Percentiles rank a stretch among this genome's conserved stretches.
Conservation (phyloP, 1,140 invertebrate genomes). For the Apis florea region DNA sequence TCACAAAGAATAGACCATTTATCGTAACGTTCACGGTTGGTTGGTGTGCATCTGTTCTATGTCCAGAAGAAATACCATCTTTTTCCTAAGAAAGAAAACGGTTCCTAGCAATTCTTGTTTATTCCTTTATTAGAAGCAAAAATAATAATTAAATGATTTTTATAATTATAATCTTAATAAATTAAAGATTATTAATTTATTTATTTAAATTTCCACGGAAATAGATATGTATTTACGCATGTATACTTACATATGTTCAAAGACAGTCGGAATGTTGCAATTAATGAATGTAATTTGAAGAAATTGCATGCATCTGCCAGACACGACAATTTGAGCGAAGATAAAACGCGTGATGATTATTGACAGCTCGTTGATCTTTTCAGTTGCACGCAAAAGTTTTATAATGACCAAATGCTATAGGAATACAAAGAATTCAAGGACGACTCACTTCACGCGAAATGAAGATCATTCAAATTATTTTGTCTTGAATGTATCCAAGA, state of each 20-base stretch:
- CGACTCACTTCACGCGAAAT: not conserved
- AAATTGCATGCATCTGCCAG: not conserved
- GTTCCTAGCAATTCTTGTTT: not conserved
- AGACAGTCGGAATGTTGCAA: too few relatives aligned
- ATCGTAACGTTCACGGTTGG: slow-evolving; percentile 10
- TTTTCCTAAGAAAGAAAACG: too few relatives aligned
- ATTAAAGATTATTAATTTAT: not conserved
- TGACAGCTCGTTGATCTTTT: slow-evolving; percentile 9
- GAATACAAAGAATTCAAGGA: slow-evolving; percentile 16
- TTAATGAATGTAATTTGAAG: too few relatives aligned
- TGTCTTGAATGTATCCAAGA: not conserved
- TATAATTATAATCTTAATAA: slow-evolving; percentile 12
- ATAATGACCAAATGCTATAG: not conserved
- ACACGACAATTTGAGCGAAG: not conserved
- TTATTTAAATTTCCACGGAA: not conserved
- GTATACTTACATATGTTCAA: too few relatives aligned
- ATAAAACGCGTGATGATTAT: not conserved
- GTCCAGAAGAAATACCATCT: slow-evolving; percentile 13
- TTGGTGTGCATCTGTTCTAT: slow-evolving; percentile 40
- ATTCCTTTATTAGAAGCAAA: not conserved
- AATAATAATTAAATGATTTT: not conserved
- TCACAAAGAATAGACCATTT: slow-evolving; percentile 31
- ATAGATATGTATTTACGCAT: too few relatives aligned
- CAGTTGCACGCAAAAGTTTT: not conserved
- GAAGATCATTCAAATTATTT: not conserved